Percentiles rank a stretch among this genome's conserved stretches.
phyloP scores from a whole-genome alignment of 92 coral and sea anemone species.

The Siderastrea radians region DNA sequence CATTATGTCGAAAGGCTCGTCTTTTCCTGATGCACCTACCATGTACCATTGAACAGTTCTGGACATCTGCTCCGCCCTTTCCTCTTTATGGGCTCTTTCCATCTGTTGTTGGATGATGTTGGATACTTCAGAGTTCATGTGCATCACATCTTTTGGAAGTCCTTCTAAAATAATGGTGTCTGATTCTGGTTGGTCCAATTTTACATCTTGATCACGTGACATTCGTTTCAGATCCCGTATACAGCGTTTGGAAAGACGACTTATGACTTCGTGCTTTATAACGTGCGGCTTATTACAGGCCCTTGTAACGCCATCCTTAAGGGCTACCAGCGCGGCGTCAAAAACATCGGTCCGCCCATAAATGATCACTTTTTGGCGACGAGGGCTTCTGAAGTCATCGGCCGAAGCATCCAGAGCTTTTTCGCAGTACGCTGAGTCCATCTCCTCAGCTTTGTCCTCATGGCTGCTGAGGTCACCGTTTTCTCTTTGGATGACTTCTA shows the following conservation, averaged over 20 bases:
- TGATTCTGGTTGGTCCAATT: conserved; percentile 32
- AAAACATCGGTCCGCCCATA: conserved; percentile 10
- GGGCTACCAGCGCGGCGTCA: conserved; percentile 13
- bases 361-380: conserved; percentile 14
- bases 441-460: background rate
- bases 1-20: conserved; percentile 21
- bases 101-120: conserved; percentile 8
- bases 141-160: conserved; percentile 48
- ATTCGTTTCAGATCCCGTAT: conserved; percentile 5
- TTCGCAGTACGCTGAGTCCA: background rate
- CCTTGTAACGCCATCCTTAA: conserved; percentile 7
- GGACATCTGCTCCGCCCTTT: conserved; percentile 30
- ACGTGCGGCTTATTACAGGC: background rate
- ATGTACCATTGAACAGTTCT: conserved; percentile 42
- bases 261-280: conserved; percentile 4
- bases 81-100: conserved; percentile 25
- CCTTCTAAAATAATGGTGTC: conserved; percentile 15
- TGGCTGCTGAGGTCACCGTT: background rate
- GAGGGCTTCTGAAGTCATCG: background rate
- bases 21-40: conserved; percentile 2
- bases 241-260: conserved; percentile 14
- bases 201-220: conserved; percentile 29
- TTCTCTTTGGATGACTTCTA: conserved; percentile 5
- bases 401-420: background rate
- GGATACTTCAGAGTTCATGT: background rate